Evolutionary conservation across 2,113 vertebrate species (phyloP), one percentile per base, ranked within the genome.

Genomic region (Pterocles orientalis): DNA sequence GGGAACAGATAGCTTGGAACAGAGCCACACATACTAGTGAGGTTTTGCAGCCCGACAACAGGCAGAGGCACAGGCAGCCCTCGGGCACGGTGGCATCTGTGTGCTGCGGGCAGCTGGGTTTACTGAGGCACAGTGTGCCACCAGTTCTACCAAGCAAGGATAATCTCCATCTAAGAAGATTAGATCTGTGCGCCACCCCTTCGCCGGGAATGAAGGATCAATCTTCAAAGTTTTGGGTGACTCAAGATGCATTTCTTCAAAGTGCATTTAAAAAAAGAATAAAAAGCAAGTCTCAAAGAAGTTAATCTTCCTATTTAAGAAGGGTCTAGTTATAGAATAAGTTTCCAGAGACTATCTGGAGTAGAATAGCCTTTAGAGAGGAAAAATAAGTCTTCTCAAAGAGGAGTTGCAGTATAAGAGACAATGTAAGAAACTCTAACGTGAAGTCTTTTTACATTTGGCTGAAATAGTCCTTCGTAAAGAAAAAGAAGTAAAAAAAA

Each of bases 11-110:
- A 20, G 34, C 54, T 69, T 36, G 61, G 78, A 70, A 9, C 0
- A 0, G 34, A 80, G 18, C 41, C 15, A 29, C n/a, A 2, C 0
- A 1, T 13, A 1, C 39, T 33, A 6, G 12, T 8, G 64, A 60
- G 34, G 13, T 58, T 23, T 24, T 39, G 33, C 60, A 65, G 33
- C 33, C 50, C 31, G 13, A 5, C 3, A 3, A 0, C 34, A 50
- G n/a, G 21, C 2, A 54, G 79, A 33, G 31, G 29, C 12, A 8
- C 0, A 12, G n/a, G 39, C 62, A 77, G 21, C 19, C 34, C 26
- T 24, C 5, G 12, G 25, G 16, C 26, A 0, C 0, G 12, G 53
- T 51, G 79, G 29, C 25, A 11, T 48, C 18, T 14, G 5, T 62
- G 61, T 82, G 57, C 50, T 3, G 43, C 2, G 14, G 28, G 36